Conservation (phyloP, 2,888 invertebrate species). For the Trypoxylon attenuatum region DNA sequence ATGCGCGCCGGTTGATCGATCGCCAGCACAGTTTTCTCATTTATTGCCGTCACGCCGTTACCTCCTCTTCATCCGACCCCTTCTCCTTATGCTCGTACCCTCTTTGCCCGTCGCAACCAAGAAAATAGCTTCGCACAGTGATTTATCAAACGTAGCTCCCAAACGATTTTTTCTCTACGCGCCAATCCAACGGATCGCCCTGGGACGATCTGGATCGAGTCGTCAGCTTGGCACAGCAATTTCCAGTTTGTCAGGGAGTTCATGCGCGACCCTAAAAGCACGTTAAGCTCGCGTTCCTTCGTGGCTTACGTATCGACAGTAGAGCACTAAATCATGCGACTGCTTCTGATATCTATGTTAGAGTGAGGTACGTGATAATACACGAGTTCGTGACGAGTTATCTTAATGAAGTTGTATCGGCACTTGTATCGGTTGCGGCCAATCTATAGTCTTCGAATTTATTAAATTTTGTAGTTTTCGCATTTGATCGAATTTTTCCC, state of each 20-base stretch:
- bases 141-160: slow-evolving; percentile 9
- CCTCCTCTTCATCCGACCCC: neutral
- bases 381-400: too few species aligned
- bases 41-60: slow-evolving; percentile 52
- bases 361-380: too few species aligned
- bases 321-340: too few species aligned
- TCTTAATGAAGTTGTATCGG: too few species aligned
- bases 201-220: neutral
- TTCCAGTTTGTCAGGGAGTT: neutral
- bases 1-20: slow-evolving; percentile 63
- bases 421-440: too few species aligned
- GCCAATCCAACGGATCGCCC: neutral
- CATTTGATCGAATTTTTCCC: too few species aligned
- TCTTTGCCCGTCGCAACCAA: neutral
- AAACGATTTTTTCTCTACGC: slow-evolving; percentile 1
- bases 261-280: too few species aligned
- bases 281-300: too few species aligned
- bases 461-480: too few species aligned
- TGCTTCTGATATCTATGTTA: too few species aligned
- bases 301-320: too few species aligned
- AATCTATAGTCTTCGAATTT: too few species aligned
- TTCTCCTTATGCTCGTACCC: slow-evolving; percentile 3
- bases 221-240: neutral
- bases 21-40: slow-evolving; percentile 61
- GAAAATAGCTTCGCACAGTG: slow-evolving; percentile 10